These are phyloP conservation scores for Aproaerema taeniolella DNA, from an alignment of 2,888 invertebrate genomes.

Conservation along the genomic window DNA sequence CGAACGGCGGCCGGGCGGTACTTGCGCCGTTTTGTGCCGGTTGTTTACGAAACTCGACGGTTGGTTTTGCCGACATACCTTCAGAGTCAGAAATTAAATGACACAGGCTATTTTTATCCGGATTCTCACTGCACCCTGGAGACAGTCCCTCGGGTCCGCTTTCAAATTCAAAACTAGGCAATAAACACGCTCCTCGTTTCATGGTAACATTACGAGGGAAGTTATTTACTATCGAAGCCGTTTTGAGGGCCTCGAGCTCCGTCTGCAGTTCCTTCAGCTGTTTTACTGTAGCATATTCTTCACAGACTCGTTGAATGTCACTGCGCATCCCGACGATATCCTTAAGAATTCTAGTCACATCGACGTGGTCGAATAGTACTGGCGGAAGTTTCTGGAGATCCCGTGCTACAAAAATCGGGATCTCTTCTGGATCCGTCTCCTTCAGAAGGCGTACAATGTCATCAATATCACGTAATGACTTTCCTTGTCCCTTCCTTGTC, in stretches of 20 bases:
- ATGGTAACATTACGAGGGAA: not conserved
- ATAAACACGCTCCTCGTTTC: not conserved
- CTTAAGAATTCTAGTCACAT: conserved; percentile 4
- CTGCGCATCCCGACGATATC: not conserved
- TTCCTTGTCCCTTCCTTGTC: not conserved
- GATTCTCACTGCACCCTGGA: not conserved
- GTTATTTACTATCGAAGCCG: not conserved
- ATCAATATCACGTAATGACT: not conserved
- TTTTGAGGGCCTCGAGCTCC: not conserved
- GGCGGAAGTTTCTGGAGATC: not conserved
- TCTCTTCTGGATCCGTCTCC: not conserved
- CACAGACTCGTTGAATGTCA: not conserved
- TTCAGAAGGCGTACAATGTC: conserved; percentile 8
- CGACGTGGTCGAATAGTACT: conserved; percentile 3
- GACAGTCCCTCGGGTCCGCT: not conserved
- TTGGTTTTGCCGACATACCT: not conserved
- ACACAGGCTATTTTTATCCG: not conserved
- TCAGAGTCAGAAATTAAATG: not conserved
- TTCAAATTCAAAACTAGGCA: not conserved
- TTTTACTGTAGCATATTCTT: not conserved
- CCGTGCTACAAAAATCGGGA: not conserved
- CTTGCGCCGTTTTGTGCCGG: not conserved
- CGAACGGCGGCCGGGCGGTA: not conserved
- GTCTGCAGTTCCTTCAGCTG: not conserved
- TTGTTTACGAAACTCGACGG: not conserved